Base-by-base conservation (phyloP, 2,113 vertebrate species). In the Zootoca vivipara region DNA sequence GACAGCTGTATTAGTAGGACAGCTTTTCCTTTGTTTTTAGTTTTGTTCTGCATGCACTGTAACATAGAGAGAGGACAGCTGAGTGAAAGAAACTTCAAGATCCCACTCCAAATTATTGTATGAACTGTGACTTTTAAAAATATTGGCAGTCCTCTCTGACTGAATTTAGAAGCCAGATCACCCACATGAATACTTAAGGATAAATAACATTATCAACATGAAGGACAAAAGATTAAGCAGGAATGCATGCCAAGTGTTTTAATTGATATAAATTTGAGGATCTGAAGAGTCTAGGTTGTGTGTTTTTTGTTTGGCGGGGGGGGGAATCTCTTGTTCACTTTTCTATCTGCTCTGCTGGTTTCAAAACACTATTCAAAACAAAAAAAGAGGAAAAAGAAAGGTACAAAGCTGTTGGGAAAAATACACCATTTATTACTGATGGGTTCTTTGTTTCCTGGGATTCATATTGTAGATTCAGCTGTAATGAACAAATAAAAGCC, bases 191-290 rank as follows among this genome's bases (percentile, higher is more conserved):
- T 22, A 22, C 13, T 64, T 62, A 81, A n/a, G 2, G 82, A 33
- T 18, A 64, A 30, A 83, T 10, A 46, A 46, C 18, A 70, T 10
- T 6, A 52, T 6, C 30, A 84, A 26, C 65, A 69, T 67, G 40
- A 42, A 69, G 74, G 26, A 20, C 4, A 80, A 58, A 56, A 22
- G 13, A n/a, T 73, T 40, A 5, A 72, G 16, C 46, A 42, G 35
- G 10, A 10, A 28, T 24, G 46, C 83, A 84, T 93, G 3, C 84
- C 73, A 91, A 85, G 75, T 80, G 38, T 83, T 56, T 24, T 69
- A 33, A 33, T 77, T 18, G 26, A 78, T 78, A 42, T 46, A 58
- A 78, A 78, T 78, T 24, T 73, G 56, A 88, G 33, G n/a, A 2
- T 2, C 7, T 33, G 69, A 85, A 10, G 2, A 85, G 28, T 64